These are phyloP conservation scores for Astropecten irregularis DNA, from an alignment of 53 echinoderm and acorn worm species.

Conservation along the genomic window DNA sequence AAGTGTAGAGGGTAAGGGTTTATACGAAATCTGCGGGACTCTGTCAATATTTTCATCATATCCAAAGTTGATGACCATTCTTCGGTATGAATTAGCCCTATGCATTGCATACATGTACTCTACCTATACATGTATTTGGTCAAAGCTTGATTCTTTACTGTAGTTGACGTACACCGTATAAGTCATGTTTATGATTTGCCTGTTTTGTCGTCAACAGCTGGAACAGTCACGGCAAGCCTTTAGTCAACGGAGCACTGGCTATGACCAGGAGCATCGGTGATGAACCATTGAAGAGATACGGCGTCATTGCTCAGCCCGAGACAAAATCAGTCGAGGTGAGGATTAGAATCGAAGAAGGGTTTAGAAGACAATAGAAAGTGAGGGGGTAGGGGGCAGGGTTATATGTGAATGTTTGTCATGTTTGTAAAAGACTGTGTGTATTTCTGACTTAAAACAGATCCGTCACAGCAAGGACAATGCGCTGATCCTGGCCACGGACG, in stretches of 20 bases:
- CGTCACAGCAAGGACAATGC: conserved; percentile 88
- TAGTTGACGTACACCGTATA: no score
- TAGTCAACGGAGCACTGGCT: conserved; percentile 84
- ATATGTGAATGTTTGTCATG: no score
- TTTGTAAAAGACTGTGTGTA: background rate
- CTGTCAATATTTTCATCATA: no score
- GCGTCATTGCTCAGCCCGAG: conserved; percentile 89
- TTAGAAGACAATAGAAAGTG: background rate
- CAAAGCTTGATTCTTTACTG: no score
- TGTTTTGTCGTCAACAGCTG: conserved; percentile 58
- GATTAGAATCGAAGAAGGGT: background rate
- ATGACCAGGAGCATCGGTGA: conserved; percentile 99
- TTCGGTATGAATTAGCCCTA: no score
- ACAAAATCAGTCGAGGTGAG: conserved; percentile 90
- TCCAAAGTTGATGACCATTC: no score
- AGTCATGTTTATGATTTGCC: no score
- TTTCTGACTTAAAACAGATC: no score
- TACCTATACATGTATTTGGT: no score
- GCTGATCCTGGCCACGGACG: conserved; percentile 83
- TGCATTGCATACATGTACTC: no score
- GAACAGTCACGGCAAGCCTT: conserved; percentile 85
- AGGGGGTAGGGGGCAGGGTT: background rate
- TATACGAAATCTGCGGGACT: no score
- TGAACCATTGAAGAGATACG: conserved; percentile 75
- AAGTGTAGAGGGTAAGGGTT: no score